phyloP scores from a whole-genome alignment of 1,140 invertebrate species.

The Hirudo medicinalis region DNA sequence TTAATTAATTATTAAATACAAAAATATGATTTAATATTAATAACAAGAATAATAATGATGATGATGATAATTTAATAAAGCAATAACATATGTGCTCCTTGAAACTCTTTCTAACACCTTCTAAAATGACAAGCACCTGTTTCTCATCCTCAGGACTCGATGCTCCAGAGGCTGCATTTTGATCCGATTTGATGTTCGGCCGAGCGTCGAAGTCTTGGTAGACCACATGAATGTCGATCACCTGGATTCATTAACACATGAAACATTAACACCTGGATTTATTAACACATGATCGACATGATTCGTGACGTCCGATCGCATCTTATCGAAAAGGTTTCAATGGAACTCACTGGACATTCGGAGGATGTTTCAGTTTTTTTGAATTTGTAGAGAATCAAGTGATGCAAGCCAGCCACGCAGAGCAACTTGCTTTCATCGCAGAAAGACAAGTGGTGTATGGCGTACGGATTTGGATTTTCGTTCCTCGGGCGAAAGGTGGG shows the following conservation, averaged over 20 bases:
- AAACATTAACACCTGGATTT: too few relatives aligned
- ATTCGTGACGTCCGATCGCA: background rate
- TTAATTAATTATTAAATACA: too few relatives aligned
- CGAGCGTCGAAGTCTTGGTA: background rate
- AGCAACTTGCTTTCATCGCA: constrained; percentile 5
- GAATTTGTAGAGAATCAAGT: background rate
- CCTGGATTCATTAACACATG: background rate
- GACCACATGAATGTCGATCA: background rate
- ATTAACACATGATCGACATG: background rate
- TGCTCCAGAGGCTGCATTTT: background rate
- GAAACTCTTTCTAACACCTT: too few relatives aligned
- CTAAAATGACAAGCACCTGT: background rate
- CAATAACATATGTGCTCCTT: too few relatives aligned
- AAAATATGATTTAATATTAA: too few relatives aligned
- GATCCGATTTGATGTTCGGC: background rate
- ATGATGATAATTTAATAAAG: too few relatives aligned
- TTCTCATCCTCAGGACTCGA: background rate
- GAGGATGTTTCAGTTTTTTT: background rate
- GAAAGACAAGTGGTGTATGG: background rate
- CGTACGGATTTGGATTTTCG: background rate
- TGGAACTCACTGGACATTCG: background rate
- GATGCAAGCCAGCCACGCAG: background rate
- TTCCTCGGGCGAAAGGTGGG: background rate
- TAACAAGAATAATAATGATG: too few relatives aligned
- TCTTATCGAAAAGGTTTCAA: background rate